These are phyloP conservation scores for Clarias fuscus DNA, from an alignment of 2,797 vertebrate species.

Conservation along the genomic window DNA sequence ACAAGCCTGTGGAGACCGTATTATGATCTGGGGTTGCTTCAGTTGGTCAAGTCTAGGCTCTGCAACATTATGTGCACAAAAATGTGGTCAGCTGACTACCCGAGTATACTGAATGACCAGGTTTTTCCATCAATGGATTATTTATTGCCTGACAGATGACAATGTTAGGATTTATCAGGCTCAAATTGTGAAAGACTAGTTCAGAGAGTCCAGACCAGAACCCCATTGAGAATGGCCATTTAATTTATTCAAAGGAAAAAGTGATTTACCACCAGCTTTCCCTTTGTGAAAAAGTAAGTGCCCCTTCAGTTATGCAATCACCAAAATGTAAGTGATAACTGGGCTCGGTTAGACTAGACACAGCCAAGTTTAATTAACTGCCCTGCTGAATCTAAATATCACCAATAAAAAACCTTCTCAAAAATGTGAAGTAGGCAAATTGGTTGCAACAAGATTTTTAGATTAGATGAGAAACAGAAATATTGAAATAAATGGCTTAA, in stretches of 20 bases:
- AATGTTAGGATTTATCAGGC: no score
- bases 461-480: background rate
- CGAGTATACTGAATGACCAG: no score
- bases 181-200: no score
- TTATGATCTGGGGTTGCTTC: no score
- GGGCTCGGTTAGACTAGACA: background rate
- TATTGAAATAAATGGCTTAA: background rate
- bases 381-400: background rate
- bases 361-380: background rate
- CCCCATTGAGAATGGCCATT: background rate
- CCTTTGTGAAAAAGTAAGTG: background rate
- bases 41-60: no score
- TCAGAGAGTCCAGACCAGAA: no score
- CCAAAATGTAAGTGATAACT: background rate
- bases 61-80: no score
- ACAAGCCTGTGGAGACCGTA: no score
- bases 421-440: background rate
- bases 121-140: no score
- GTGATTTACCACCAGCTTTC: background rate
- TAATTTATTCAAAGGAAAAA: background rate
- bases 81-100: no score
- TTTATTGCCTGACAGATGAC: no score
- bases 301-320: background rate
- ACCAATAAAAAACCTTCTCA: background rate
- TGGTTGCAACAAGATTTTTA: background rate